Base-by-base conservation (phyloP, 2,797 vertebrate species). In the Arctocebus calabarensis region DNA sequence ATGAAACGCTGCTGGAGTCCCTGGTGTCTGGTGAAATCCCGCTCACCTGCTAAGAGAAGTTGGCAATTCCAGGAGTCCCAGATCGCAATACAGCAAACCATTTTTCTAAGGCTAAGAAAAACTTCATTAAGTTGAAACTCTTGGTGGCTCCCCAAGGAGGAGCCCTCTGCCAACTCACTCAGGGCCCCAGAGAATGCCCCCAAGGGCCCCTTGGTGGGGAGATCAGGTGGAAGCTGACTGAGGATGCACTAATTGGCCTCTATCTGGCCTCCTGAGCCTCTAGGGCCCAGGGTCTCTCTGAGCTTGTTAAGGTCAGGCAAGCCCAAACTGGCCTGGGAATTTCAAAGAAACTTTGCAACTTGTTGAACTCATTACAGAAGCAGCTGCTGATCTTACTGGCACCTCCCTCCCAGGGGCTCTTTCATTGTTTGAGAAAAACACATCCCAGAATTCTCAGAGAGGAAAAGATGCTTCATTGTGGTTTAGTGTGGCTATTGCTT, bases 181-280 rank as follows among this genome's bases (percentile, higher is more conserved):
- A 11, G 52, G 0, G 1, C 43, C 59, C 9, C 0, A 8, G 55
- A 73, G 91, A 23, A 16, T 4, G 16, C 32, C 48, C 27, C 1
- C 32, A 7, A 59, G 40, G 27, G 32, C 32, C 55, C 57, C 10
- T 4, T 1, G 32, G 45, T 4, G 5, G 2, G 1, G 27, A 1
- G 23, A 40, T 45, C 57, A 11, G 8, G 64, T 29, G 29, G 43
- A 3, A 16, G 64, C 57, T 29, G 68, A 4, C 57, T 29, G 68
- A 4, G 14, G n/a, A 7, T 12, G 66, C 13, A 14, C 8, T 96
- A 87, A 96, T 95, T 93, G 91, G 83, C n/a, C 79, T 79, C 74
- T 0, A 0, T 32, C 43, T 62, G 27, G 6, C 45, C 62, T 68
- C 7, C 1, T 0, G 14, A 4, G 16, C 89, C 81, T 1, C 71